phyloP scores from a whole-genome alignment of 2,113 vertebrate species.

The Paraplagusia blochii region DNA sequence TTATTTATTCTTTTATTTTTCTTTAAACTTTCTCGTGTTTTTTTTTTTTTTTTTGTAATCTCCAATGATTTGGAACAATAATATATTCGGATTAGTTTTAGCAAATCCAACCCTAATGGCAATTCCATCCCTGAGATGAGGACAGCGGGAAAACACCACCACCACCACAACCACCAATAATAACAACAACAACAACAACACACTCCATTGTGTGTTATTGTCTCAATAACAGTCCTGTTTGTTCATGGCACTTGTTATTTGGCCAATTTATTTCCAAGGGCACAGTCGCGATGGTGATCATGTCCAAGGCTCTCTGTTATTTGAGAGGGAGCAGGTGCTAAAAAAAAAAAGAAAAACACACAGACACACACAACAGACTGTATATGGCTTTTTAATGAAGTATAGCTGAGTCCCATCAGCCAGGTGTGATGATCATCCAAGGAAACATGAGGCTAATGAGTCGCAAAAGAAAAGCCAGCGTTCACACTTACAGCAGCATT shows the following conservation, averaged over 20 bases:
- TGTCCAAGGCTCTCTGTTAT: conserved; percentile 16
- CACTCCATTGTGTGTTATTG: conserved; percentile 33
- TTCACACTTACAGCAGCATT: conserved; percentile 56
- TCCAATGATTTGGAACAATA: conserved; percentile 36
- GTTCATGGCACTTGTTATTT: conserved; percentile 33
- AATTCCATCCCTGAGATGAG: conserved; percentile 52
- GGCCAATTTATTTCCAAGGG: conserved; percentile 52
- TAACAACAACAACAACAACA: too few relatives aligned
- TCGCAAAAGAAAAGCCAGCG: conserved; percentile 45
- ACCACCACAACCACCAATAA: too few relatives aligned
- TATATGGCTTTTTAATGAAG: conserved; percentile 35
- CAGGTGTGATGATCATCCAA: conserved; percentile 25
- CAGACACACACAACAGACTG: conserved; percentile 14
- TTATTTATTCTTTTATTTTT: background rate
- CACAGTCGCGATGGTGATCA: conserved; percentile 29
- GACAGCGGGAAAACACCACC: conserved; percentile 18
- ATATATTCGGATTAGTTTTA: conserved; percentile 38
- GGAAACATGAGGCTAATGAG: conserved; percentile 36
- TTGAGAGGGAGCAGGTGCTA: conserved; percentile 29
- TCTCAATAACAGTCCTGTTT: conserved; percentile 45
- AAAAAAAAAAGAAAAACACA: conserved; percentile 15
- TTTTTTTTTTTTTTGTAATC: conserved; percentile 54
- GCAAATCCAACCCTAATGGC: conserved; percentile 45
- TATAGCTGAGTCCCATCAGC: conserved; percentile 34
- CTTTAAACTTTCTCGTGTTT: conserved; percentile 22